phyloP scores from a whole-genome alignment of 1,140 invertebrate genomes.

The Acromyrmex charruanus region DNA sequence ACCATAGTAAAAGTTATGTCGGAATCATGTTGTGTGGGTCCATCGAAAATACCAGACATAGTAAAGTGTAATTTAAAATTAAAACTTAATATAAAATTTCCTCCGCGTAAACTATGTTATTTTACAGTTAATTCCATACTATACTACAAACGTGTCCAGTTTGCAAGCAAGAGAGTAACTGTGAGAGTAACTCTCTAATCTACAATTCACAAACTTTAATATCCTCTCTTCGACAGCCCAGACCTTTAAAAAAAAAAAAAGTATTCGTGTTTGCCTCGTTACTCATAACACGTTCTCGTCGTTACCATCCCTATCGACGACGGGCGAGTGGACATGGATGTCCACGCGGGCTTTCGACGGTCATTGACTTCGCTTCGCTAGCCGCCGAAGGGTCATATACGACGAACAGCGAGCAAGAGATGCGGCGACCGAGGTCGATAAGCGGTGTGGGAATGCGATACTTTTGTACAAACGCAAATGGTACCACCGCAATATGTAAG shows the following conservation, averaged over 20 bases:
- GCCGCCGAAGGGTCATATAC: constrained; percentile 67
- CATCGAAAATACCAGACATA: too few relatives aligned
- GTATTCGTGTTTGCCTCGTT: constrained; percentile 66
- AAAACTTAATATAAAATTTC: too few relatives aligned
- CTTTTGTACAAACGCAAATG: constrained; percentile 30
- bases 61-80: too few relatives aligned
- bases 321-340: constrained; percentile 67
- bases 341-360: constrained; percentile 75
- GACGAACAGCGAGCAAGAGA: constrained; percentile 49
- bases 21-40: too few relatives aligned
- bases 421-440: constrained; percentile 53
- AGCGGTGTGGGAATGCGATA: constrained; percentile 49
- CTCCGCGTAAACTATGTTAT: not conserved
- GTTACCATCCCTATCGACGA: constrained; percentile 59
- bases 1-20: too few relatives aligned
- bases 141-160: not conserved
- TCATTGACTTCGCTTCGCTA: constrained; percentile 73
- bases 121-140: not conserved
- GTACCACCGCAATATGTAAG: not conserved
- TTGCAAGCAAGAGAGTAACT: not conserved
- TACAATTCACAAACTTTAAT: constrained; percentile 33
- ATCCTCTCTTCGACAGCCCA: not conserved
- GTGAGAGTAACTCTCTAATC: not conserved
- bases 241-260: constrained; percentile 29
- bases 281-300: constrained; percentile 52